Evolutionary conservation across 2,113 vertebrate species (phyloP), one percentile per base, ranked within the genome.

Genomic region (Craseonycteris thonglongyai): DNA sequence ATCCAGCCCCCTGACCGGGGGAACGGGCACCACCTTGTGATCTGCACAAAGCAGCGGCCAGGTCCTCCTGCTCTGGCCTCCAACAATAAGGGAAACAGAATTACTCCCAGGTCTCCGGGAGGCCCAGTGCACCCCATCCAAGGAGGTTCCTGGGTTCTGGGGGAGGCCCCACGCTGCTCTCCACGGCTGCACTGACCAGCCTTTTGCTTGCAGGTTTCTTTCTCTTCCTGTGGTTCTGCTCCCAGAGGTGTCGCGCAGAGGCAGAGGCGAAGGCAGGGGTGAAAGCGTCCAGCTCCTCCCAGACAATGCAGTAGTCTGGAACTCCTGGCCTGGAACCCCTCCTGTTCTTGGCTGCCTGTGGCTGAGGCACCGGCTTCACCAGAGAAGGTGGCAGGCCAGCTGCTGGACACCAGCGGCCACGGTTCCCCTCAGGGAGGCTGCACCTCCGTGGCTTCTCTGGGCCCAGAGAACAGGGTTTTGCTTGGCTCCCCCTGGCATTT

Each of bases 141-240:
- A 21, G 15, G 56, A 75, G 45, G 40, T 2, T 7, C 54, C 18
- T 63, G 16, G 56, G 5, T 33, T 49, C 33, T 42, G 35, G 69
- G 24, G 0, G 26, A 47, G 47, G 66, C 38, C 49, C 58, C 54
- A 7, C 0, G 4, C 38, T 24, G 35, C n/a, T 3, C 56, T n/a
- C n/a, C n/a, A n/a, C n/a, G n/a, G n/a, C 18, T 7, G 1, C 28
- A 2, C 30, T 7, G 10, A 88, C 49, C 19, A 1, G 26, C 21
- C 76, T 81, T 91, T 24, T 30, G 3, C 81, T 76, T 74, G 35
- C 95, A 98, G 98, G 98, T 19, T 93, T 97, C 88, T 94, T 97
- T 92, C 96, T 98, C 45, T 97, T 97, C 94, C 89, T 98, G 81
- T 98, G 98, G 98, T 97, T 96, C 90, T 98, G 96, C 42, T 91